Percentiles rank a stretch among this genome's conserved stretches.
These are phyloP conservation scores for Hyalella azteca DNA, from an alignment of 2,888 invertebrate genomes.

Conservation along the genomic window DNA sequence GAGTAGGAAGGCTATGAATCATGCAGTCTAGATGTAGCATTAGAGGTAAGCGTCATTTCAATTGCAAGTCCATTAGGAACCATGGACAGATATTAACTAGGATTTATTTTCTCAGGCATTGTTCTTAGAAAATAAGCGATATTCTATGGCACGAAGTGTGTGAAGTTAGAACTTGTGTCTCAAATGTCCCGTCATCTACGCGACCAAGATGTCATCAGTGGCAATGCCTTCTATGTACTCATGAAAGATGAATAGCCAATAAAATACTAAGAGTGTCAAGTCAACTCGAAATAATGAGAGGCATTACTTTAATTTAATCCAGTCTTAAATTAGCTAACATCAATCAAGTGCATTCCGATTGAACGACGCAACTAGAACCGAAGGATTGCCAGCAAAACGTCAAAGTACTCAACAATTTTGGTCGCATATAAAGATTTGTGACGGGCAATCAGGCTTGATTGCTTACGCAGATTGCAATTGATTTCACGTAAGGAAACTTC, in stretches of 20 bases:
- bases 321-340: constrained; percentile 14
- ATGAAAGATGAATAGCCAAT: constrained; percentile 6
- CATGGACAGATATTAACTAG: neutral
- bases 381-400: neutral
- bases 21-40: neutral
- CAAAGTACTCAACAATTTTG: neutral
- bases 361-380: neutral
- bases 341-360: constrained; percentile 2
- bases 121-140: constrained; percentile 21
- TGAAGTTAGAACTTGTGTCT: constrained; percentile 12
- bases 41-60: constrained; percentile 4
- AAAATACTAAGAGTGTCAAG: constrained; percentile 3
- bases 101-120: constrained; percentile 5
- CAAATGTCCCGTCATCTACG: neutral
- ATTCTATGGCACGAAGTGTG: neutral
- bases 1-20: neutral
- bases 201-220: neutral
- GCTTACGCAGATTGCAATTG: neutral
- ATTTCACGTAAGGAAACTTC: neutral
- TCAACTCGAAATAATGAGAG: neutral
- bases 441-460: neutral
- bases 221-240: neutral
- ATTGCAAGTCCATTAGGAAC: neutral
- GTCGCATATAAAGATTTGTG: neutral
- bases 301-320: constrained; percentile 8